These are phyloP conservation scores for Cheilosia soror DNA, from an alignment of 2,888 invertebrate species.

Conservation along the genomic window DNA sequence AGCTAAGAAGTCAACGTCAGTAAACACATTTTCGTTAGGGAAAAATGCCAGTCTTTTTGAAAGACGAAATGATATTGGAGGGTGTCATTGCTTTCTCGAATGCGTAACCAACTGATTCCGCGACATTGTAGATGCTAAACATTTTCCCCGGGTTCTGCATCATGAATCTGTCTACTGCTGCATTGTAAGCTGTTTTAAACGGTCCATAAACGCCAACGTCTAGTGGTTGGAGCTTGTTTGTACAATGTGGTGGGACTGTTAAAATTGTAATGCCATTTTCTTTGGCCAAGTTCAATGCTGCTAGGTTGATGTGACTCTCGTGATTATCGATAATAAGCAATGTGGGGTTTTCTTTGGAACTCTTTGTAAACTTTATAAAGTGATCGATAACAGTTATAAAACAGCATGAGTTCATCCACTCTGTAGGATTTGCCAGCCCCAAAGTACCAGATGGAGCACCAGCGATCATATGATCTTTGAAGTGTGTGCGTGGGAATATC, in stretches of 20 bases:
- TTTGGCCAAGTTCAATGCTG: slow-evolving; percentile 69
- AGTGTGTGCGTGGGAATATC: slow-evolving; percentile 72
- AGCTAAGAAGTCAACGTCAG: slow-evolving; percentile 4
- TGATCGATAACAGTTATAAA: slow-evolving; percentile 80
- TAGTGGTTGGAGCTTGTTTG: slow-evolving; percentile 77
- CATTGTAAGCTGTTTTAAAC: slow-evolving; percentile 27
- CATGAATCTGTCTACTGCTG: slow-evolving; percentile 8
- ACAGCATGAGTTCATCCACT: slow-evolving; percentile 80
- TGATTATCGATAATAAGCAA: slow-evolving; percentile 80
- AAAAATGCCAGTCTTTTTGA: slow-evolving; percentile 39
- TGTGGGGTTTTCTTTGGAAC: slow-evolving; percentile 77
- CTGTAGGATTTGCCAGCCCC: slow-evolving; percentile 79
- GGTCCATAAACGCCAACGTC: slow-evolving; percentile 20
- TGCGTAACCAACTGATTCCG: slow-evolving; percentile 7
- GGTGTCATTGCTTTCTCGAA: slow-evolving; percentile 46
- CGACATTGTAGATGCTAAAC: slow-evolving; percentile 30
- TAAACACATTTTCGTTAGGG: slow-evolving; percentile 14
- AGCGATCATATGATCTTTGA: slow-evolving; percentile 77
- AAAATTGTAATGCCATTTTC: slow-evolving; percentile 81
- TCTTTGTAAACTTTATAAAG: slow-evolving; percentile 78
- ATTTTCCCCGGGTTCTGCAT: slow-evolving; percentile 29
- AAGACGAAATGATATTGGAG: slow-evolving; percentile 30
- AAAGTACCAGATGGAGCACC: slow-evolving; percentile 80
- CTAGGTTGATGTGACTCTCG: slow-evolving; percentile 77
- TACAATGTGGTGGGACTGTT: slow-evolving; percentile 82